Conservation (phyloP, 1,140 invertebrate genomes). For the Drosophila ironensis region DNA sequence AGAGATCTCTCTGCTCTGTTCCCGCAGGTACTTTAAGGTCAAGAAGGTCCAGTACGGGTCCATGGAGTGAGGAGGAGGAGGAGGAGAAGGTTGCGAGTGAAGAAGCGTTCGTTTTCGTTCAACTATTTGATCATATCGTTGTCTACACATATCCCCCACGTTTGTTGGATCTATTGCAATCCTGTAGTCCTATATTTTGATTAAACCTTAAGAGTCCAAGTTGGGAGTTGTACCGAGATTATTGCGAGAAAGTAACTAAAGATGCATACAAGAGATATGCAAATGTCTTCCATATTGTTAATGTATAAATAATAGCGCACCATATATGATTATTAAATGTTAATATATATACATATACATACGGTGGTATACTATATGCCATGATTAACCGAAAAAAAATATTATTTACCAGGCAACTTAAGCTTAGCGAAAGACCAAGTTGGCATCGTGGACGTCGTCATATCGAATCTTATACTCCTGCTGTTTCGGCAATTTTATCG, state of each 20-base stretch:
- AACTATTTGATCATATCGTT: conserved; percentile 50
- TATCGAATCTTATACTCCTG: conserved; percentile 6
- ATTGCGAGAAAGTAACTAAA: conserved; percentile 47
- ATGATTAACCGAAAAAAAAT: conserved; percentile 33
- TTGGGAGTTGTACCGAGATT: conserved; percentile 34
- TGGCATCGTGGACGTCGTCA: conserved; percentile 7
- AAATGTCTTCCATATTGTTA: conserved; percentile 81
- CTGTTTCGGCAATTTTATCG: conserved; percentile 11
- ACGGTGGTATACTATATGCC: not conserved
- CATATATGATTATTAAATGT: conserved; percentile 47
- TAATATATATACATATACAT: conserved; percentile 46
- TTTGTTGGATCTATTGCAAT: conserved; percentile 53
- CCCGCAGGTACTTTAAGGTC: conserved; percentile 89
- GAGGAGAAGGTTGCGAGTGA: too few species aligned
- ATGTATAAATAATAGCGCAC: conserved; percentile 57
- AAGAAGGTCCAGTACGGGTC: conserved; percentile 96
- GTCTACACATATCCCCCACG: conserved; percentile 52
- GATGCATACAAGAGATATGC: conserved; percentile 69
- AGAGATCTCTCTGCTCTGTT: too few species aligned
- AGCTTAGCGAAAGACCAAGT: conserved; percentile 30
- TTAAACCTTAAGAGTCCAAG: conserved; percentile 22
- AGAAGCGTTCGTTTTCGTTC: conserved; percentile 27
- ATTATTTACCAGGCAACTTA: conserved; percentile 37
- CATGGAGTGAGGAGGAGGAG: conserved; percentile 88
- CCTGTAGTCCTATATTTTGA: conserved; percentile 47